phyloP scores from a whole-genome alignment of 2,797 vertebrate species.

The Morus bassanus region DNA sequence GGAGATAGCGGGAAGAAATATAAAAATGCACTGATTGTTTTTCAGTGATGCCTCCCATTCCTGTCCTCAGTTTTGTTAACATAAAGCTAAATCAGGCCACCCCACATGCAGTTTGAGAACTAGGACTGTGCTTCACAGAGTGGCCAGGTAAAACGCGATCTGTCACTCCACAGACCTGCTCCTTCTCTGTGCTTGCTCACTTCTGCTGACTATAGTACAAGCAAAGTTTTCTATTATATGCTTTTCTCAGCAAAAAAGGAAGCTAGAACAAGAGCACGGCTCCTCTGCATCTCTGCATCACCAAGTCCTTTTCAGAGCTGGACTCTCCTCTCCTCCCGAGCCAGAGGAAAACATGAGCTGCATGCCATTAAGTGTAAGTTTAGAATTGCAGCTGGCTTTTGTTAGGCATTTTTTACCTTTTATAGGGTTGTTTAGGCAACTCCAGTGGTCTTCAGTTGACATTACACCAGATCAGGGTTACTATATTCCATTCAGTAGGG shows the following conservation, averaged over 20 bases:
- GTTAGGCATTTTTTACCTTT: not conserved
- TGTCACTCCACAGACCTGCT: not conserved
- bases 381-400: not conserved
- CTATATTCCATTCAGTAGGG: not conserved
- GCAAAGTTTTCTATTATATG: not conserved
- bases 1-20: not conserved
- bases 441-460: not conserved
- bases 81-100: not conserved
- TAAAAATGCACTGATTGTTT: not conserved
- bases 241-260: not conserved
- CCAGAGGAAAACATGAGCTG: not conserved
- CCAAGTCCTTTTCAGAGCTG: not conserved
- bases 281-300: not conserved
- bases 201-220: constrained; percentile 6
- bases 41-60: not conserved
- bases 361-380: not conserved
- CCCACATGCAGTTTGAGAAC: not conserved
- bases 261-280: not conserved
- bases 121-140: not conserved
- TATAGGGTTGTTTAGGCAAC: not conserved
- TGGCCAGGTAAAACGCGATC: not conserved
- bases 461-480: not conserved
- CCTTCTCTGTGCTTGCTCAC: not conserved
- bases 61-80: not conserved
- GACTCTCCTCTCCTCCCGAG: not conserved